Percentiles rank a stretch among this genome's conserved stretches.
Evolutionary conservation across 2,888 invertebrate genomes (phyloP).

Genomic region (Apoda limacodes): DNA sequence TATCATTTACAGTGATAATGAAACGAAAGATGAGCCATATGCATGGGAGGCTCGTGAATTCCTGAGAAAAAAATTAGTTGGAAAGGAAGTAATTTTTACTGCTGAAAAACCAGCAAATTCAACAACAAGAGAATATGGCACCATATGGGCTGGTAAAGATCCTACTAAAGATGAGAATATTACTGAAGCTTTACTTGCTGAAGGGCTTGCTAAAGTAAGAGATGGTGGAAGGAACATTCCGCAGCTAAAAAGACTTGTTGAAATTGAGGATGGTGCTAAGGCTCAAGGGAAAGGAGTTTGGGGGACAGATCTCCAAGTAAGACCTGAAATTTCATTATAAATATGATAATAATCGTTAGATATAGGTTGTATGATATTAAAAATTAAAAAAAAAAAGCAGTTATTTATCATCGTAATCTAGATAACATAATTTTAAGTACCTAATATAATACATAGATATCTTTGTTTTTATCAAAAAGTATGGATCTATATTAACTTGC

Average conservation of each 20-base stretch:
- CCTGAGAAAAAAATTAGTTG: conserved; percentile 90
- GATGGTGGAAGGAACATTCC: conserved; percentile 69
- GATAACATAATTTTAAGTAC: too few relatives aligned
- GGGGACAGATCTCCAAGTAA: conserved; percentile 57
- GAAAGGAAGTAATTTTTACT: conserved; percentile 88
- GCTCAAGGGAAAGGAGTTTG: conserved; percentile 89
- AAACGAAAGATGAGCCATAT: conserved; percentile 90
- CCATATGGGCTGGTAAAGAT: conserved; percentile 88
- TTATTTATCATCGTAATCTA: too few relatives aligned
- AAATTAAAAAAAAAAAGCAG: too few relatives aligned
- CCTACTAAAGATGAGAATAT: conserved; percentile 84
- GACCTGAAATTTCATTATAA: background rate
- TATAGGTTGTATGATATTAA: too few relatives aligned
- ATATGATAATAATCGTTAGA: too few relatives aligned
- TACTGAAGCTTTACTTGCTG: conserved; percentile 87
- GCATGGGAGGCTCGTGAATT: conserved; percentile 99
- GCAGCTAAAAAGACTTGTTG: conserved; percentile 77
- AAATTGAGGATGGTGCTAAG: conserved; percentile 92
- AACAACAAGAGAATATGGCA: conserved; percentile 87
- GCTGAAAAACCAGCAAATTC: conserved; percentile 87
- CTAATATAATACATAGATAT: too few relatives aligned
- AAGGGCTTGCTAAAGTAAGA: conserved; percentile 88
- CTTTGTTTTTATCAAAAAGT: too few relatives aligned
- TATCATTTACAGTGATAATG: conserved; percentile 66
- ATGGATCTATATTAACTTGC: too few relatives aligned